Conservation (phyloP, 2,113 vertebrate species). For the Cebus imitator region DNA sequence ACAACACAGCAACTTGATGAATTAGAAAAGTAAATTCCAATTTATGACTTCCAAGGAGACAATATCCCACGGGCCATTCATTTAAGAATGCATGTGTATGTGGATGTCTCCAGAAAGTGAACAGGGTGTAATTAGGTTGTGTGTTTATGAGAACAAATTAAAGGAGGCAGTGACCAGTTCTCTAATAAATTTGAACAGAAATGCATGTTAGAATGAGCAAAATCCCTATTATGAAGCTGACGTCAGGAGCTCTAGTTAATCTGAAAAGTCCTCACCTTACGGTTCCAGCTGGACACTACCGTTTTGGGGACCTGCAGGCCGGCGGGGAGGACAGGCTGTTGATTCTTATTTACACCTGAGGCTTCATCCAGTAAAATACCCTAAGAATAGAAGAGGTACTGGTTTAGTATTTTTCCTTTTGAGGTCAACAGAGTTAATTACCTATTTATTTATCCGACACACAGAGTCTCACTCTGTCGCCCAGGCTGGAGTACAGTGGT, state of each 20-base stretch:
- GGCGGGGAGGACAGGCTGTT: slow-evolving; percentile 93
- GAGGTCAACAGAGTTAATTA: not conserved
- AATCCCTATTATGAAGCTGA: not conserved
- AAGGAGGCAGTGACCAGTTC: not conserved
- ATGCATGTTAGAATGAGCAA: not conserved
- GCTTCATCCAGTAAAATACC: slow-evolving; percentile 96
- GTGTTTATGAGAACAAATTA: not conserved
- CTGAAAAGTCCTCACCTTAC: slow-evolving; percentile 87
- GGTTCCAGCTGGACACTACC: slow-evolving; percentile 98
- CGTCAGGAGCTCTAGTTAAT: fast-evolving
- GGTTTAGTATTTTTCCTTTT: not conserved
- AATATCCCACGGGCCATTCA: not conserved
- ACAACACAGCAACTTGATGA: not conserved
- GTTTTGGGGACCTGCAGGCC: slow-evolving; percentile 94
- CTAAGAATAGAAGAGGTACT: slow-evolving; percentile 75
- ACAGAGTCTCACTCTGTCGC: no score
- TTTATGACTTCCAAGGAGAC: not conserved
- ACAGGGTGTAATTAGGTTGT: not conserved
- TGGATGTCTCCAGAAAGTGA: not conserved
- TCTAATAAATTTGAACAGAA: not conserved
- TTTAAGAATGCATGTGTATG: not conserved
- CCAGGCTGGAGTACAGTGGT: no score
- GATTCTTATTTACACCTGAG: slow-evolving; percentile 92
- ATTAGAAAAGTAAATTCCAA: not conserved
- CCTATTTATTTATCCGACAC: not conserved